These are phyloP conservation scores for Caiman crocodilus DNA, from an alignment of 2,797 vertebrate genomes.

Conservation along the genomic window DNA sequence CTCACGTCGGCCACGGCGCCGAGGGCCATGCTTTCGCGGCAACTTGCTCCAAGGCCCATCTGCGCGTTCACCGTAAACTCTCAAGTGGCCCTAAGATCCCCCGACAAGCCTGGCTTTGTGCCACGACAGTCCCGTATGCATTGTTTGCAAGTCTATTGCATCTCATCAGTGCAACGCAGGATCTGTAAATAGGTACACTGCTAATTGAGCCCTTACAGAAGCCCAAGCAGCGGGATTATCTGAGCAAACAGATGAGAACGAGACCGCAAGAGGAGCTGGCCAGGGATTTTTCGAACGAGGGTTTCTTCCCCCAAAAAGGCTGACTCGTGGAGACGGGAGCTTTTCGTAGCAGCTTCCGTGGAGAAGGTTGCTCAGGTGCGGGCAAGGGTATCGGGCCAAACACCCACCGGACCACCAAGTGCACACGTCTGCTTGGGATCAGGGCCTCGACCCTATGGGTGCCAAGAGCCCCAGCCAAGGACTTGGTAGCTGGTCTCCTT, in stretches of 20 bases:
- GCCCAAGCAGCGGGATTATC: slow-evolving; percentile 71
- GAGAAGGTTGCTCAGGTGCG: no score
- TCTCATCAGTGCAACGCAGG: slow-evolving; percentile 58
- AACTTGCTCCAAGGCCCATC: neutral
- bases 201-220: slow-evolving; percentile 72
- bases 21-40: neutral
- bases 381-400: no score
- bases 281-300: neutral
- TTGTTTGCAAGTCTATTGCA: slow-evolving; percentile 63
- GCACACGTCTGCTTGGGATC: no score
- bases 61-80: neutral
- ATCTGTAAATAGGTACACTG: slow-evolving; percentile 68
- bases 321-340: no score
- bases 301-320: no score
- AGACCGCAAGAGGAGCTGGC: slow-evolving; percentile 24
- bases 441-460: no score
- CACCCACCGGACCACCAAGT: no score
- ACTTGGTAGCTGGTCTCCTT: no score
- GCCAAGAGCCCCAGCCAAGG: no score
- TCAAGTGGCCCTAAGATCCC: neutral
- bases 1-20: neutral
- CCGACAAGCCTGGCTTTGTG: neutral
- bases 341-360: no score
- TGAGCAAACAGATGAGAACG: slow-evolving; percentile 68
- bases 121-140: neutral